Base-by-base conservation (phyloP, 2,888 invertebrate genomes). In the Rhaphigaster nebulosa region DNA sequence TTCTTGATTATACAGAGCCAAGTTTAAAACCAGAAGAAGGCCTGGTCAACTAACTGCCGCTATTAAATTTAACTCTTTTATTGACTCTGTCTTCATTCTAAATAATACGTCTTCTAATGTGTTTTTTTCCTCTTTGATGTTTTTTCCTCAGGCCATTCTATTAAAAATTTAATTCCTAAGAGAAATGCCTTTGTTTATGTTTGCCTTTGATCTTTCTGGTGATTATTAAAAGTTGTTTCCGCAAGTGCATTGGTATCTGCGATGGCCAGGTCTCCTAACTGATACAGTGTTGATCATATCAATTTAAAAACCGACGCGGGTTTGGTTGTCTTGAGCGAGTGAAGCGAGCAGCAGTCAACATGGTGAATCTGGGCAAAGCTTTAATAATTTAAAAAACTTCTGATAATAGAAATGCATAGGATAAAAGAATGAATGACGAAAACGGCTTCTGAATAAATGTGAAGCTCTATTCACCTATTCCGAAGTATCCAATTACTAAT, bases 51-150 rank as follows among this genome's bases (percentile, higher is more conserved):
- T 84, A 84, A 45, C 84, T 45, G 15, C n/a, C 18, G 26, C n/a
- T 84, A 84, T 84, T 84, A 84, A 50, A n/a, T 38, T 84, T 84
- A 84, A 45, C 84, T 45, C 45, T 45, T 84, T 84, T 45, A 84
- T 45, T 80, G 80, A 80, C 80, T 80, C 20, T 2, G n/a, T 15
- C 29, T 13, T 29, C 13, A 65, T 8, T 65, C 65, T 26, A 65
- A 65, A 65, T 65, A 26, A 65, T 65, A 65, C 65, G n/a, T 65
- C 29, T 65, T 60, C 29, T 65, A 6, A 65, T 65, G 29, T 65
- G 4, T 1, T 60, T n/a, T 60, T 65, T 13, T 29, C 29, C 15
- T 29, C 15, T 65, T 60, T 20, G 56, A 18, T 54, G 18, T 2
- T 10, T n/a, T 60, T 15, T 29, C 15, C 13, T 60, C n/a, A n/a